Evolutionary conservation across 2,888 invertebrate species (phyloP), one percentile per base, ranked within the genome.

Genomic region (Pterobdella sp.): DNA sequence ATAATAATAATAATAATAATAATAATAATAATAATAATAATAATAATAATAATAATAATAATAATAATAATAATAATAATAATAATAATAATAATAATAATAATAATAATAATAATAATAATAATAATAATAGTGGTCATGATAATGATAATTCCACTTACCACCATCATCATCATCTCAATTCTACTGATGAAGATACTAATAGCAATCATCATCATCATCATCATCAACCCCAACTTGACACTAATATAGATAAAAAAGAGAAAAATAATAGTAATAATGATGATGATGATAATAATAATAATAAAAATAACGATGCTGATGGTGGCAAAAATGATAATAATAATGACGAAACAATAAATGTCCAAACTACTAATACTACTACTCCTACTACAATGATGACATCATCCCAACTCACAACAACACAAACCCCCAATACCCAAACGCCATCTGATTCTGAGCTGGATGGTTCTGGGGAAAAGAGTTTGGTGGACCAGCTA

Each of bases 281-380:
- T 63, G 63, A 63, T 63, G 63, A 63, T 63, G 63, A 63, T 63
- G 63, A 63, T 63, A n/a, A 63, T 63, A n/a, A 29, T 63, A n/a
- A 29, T 29, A n/a, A 29, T 63, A 26, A 63, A 14, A 26, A 63
- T 63, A 29, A 63, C n/a, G 63, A 63, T 63, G 63, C 7, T 63
- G 31, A 29, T 63, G n/a, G 10, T 7, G 7, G n/a, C 7, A 7
- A 7, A 26, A 7, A n/a, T 7, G 14, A 63, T 29, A 26, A n/a
- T 63, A 26, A 7, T 63, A n/a, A 63, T 63, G 63, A 63, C n/a
- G 63, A 29, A 14, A 49, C 52, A 18, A 49, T 10, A 49, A 49
- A n/a, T n/a, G n/a, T n/a, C n/a, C n/a, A n/a, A n/a, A n/a, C n/a
- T n/a, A n/a, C n/a, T n/a, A n/a, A n/a, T n/a, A n/a, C n/a, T n/a